Base-by-base conservation (phyloP, 1,140 invertebrate genomes). In the Cepaea nemoralis region DNA sequence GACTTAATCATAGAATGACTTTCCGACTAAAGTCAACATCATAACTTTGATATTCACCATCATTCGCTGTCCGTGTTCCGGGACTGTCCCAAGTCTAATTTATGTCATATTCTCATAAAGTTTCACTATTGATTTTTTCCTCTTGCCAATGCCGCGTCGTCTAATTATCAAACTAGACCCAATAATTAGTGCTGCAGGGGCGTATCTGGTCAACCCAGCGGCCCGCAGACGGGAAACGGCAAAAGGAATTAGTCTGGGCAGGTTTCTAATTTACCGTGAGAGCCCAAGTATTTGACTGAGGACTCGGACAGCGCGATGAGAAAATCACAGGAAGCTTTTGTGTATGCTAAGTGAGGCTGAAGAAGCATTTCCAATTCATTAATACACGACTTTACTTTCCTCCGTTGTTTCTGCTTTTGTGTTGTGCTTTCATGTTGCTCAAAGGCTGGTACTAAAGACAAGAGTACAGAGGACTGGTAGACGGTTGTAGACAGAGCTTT, bases 211-310 rank as follows among this genome's bases (percentile, higher is more conserved):
- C 19, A 24, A 19, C 40, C 71, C 69, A 40, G 8, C 40, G 40
- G 42, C 71, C 71, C 71, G 71, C 42, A 74, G 40, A 74, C 71
- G 40, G 71, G 71, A 74, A 74, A 27, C 71, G 71, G 71, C 39
- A 42, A 48, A 74, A 45, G 24, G 42, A 48, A 74, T 74, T 42
- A 74, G 42, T 33, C 39, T 1, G n/a, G 22, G 39, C 40, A 42
- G 42, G 39, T 74, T 74, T 74, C 50, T 74, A 74, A 74, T 74
- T 74, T 42, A 50, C 71, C 71, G 71, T 74, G 39, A 74, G 31
- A 22, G 19, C 42, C n/a, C 59, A 1, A 27, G n/a, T 16, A 63
- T 63, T 39, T 71, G n/a, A 71, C 24, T n/a, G 69, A 71, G 40
- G 40, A 24, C 69, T 39, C 35, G 40, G 69, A 71, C 37, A 39